Conservation (phyloP, 2,797 vertebrate species). For the Cygnus olor region DNA sequence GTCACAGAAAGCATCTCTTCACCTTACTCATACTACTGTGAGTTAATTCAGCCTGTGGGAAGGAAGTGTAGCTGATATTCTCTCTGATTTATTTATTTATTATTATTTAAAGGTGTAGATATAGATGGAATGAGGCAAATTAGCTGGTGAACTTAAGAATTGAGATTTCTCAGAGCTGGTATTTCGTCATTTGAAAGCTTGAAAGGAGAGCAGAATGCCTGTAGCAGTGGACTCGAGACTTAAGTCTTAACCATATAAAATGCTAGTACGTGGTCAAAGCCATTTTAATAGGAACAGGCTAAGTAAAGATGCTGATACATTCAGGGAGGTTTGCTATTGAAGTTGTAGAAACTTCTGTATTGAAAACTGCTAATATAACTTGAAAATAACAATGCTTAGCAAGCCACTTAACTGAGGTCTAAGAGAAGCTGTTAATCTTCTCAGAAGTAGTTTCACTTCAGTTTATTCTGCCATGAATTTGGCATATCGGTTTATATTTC, state of each 20-base stretch:
- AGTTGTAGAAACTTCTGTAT: not conserved
- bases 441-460: not conserved
- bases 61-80: not conserved
- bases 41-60: not conserved
- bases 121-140: not conserved
- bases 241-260: not conserved
- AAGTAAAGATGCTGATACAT: not conserved
- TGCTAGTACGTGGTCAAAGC: not conserved
- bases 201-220: not conserved
- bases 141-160: not conserved
- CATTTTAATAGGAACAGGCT: not conserved
- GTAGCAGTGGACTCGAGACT: not conserved
- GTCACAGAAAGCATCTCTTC: not conserved
- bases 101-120: not conserved
- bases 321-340: not conserved
- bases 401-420: not conserved
- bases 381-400: not conserved
- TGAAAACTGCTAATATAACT: not conserved
- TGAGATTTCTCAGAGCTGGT: not conserved
- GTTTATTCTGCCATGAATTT: not conserved
- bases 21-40: not conserved
- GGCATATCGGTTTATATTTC: not conserved
- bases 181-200: constrained; percentile 1
- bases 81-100: not conserved
- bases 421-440: not conserved